Evolutionary conservation across 1,140 invertebrate species (phyloP).

Genomic region (Caerostris darwini): DNA sequence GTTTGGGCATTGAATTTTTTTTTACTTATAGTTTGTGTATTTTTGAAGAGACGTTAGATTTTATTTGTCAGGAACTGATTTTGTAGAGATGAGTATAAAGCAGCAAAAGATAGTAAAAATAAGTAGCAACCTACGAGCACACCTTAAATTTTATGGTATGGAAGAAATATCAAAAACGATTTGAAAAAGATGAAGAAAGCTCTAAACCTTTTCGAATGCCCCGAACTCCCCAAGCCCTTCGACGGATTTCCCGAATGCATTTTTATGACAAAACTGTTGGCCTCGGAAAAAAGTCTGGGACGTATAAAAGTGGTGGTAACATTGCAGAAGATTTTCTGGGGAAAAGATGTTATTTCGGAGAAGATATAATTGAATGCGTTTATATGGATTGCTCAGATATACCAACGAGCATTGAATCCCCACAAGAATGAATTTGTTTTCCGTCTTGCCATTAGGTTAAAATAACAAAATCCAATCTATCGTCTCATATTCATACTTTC

Average conservation of each 20-base stretch:
- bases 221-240: neutral
- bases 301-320: neutral
- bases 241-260: neutral
- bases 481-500: no score
- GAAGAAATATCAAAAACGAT: constrained; percentile 37
- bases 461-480: no score
- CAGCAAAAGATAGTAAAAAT: constrained; percentile 11
- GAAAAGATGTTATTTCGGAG: neutral
- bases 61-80: neutral
- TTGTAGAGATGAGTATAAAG: constrained; percentile 12
- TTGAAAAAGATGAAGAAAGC: constrained; percentile 26
- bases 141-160: constrained; percentile 27
- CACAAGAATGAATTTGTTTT: neutral
- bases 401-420: neutral
- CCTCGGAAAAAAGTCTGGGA: neutral
- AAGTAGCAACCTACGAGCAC: neutral
- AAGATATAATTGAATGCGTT: neutral
- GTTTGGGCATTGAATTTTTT: no score
- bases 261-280: constrained; percentile 28
- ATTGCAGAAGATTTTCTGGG: neutral
- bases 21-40: neutral
- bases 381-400: neutral
- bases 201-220: constrained; percentile 23
- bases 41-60: neutral
- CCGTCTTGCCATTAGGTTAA: neutral